A percentile compares a stretch with the other conserved stretches of the same genome.
Conservation (phyloP, 1,140 invertebrate species). For the Himalopsyche phryganea region DNA sequence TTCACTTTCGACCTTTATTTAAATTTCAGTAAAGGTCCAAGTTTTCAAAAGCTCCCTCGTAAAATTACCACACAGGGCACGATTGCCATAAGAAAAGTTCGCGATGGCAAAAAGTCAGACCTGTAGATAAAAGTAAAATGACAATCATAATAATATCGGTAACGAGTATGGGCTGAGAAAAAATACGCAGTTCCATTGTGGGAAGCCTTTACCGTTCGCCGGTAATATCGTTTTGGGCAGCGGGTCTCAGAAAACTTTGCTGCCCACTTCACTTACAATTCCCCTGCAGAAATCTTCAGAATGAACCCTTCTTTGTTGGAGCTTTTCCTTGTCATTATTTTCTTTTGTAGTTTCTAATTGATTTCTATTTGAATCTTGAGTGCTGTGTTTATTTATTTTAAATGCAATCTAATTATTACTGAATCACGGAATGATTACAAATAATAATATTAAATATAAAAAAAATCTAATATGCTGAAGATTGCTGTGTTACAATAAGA, state of each 20-base stretch:
- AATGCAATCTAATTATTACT: too few relatives aligned
- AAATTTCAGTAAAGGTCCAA: background rate
- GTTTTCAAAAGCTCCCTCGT: background rate
- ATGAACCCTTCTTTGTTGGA: too few relatives aligned
- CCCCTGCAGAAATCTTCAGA: too few relatives aligned
- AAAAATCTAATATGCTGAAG: too few relatives aligned
- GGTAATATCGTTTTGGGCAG: slow-evolving; percentile 28
- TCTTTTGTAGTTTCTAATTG: too few relatives aligned
- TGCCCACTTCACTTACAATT: too few relatives aligned
- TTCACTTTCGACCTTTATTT: background rate
- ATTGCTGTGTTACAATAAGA: too few relatives aligned
- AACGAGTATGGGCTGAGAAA: slow-evolving; percentile 21
- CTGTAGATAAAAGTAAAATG: slow-evolving; percentile 31
- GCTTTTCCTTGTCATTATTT: too few relatives aligned
- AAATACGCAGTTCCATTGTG: slow-evolving; percentile 30
- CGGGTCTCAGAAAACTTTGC: background rate
- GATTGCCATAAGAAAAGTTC: slow-evolving; percentile 11
- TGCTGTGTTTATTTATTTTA: too few relatives aligned
- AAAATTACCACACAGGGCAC: slow-evolving; percentile 25
- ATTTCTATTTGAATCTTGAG: too few relatives aligned
- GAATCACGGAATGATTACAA: too few relatives aligned
- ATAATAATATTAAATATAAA: too few relatives aligned
- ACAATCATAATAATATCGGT: slow-evolving; percentile 35
- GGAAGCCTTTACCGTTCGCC: slow-evolving; percentile 29
- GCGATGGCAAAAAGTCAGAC: slow-evolving; percentile 19